Base-by-base conservation (phyloP, 2,797 vertebrate genomes). In the Anniella stebbinsi region DNA sequence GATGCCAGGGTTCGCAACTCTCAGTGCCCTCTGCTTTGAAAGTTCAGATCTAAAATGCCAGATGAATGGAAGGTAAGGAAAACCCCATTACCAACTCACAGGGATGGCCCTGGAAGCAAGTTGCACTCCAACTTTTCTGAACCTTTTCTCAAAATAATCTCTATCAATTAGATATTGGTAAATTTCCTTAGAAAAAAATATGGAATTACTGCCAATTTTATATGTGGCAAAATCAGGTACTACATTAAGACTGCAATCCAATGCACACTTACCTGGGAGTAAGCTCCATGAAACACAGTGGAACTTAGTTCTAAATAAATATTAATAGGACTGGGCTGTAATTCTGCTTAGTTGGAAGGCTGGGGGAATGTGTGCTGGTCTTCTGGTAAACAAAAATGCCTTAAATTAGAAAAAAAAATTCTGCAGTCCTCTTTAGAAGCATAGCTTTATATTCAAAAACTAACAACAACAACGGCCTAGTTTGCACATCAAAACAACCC, bases 361-460 rank as follows among this genome's bases (percentile, higher is more conserved):
- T 41, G n/a, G 11, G 25, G 33, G 2, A 13, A 33, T n/a, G 36
- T 1, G 15, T 54, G 17, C 1, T n/a, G 28, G 69, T 66, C 76
- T 51, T 67, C 77, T 30, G 41, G 33, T 76, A n/a, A 78, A 69
- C 78, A 6, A 18, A 72, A 89, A 21, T 86, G 36, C 21, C n/a
- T 45, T 84, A 66, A 92, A 21, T 0, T 0, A 1, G 11, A 84
- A 67, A 54, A 84, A 6, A 45, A 45, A 45, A 63, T 11, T 78
- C 87, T 73, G 21, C 7, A 1, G 30, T 28, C 21, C 75, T 51
- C 41, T 78, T 80, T 80, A 90, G 30, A 63, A 2, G 13, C 60
- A 0, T 54, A 21, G 66, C 30, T 87, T 81, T 10, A 1, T 57
- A 33, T 7, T 0, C 11, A 28, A 45, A 77, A 88, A 84, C 0